phyloP scores from a whole-genome alignment of 2,888 invertebrate genomes.

The Synanthedon vespiformis region DNA sequence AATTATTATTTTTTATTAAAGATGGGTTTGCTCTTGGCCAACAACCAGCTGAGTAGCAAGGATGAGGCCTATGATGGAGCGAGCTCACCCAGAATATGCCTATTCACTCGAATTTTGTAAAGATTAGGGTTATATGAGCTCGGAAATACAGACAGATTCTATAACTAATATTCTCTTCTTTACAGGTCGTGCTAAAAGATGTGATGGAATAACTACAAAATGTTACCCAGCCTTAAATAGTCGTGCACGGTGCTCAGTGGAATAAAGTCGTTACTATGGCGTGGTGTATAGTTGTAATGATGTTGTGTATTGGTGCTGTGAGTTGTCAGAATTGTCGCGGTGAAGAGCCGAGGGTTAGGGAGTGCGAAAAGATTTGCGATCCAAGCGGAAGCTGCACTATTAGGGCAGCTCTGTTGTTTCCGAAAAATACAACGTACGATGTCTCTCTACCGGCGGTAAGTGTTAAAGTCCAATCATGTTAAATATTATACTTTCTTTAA shows the following conservation, averaged over 20 bases:
- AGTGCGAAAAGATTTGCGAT: slow-evolving; percentile 64
- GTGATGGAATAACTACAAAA: not conserved
- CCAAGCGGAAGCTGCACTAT: slow-evolving; percentile 68
- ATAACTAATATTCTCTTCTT: not conserved
- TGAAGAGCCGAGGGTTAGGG: slow-evolving; percentile 35
- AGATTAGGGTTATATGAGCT: too few relatives aligned
- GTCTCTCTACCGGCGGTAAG: slow-evolving; percentile 67
- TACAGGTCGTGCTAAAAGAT: not conserved
- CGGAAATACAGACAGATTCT: too few relatives aligned
- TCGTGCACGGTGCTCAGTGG: not conserved
- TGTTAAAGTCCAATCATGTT: slow-evolving; percentile 7
- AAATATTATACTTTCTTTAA: not conserved
- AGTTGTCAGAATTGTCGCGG: slow-evolving; percentile 45
- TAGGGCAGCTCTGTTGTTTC: slow-evolving; percentile 75
- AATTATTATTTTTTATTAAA: too few relatives aligned
- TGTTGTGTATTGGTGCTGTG: slow-evolving; percentile 18
- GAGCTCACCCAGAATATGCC: too few relatives aligned
- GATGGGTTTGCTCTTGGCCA: too few relatives aligned
- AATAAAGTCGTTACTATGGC: slow-evolving; percentile 17
- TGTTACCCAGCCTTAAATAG: not conserved
- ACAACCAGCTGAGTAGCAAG: too few relatives aligned
- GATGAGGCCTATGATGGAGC: too few relatives aligned
- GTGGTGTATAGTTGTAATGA: slow-evolving; percentile 31
- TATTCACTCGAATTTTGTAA: too few relatives aligned
- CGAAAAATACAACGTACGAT: slow-evolving; percentile 66